Base-by-base conservation (phyloP, 2,113 vertebrate species). In the Fulica atra region DNA sequence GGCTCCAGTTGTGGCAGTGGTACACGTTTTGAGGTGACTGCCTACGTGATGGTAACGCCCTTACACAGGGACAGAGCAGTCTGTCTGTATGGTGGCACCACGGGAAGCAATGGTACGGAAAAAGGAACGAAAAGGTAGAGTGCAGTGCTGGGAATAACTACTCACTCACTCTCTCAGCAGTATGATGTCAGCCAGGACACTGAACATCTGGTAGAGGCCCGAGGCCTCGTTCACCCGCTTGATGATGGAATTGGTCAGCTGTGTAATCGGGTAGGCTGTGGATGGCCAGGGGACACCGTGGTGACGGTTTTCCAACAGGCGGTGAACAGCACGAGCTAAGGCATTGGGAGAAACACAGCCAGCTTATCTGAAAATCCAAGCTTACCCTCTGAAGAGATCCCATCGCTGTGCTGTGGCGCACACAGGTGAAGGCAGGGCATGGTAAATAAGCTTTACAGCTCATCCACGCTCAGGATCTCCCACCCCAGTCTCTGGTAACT, bases 191-290 rank as follows among this genome's bases (percentile, higher is more conserved):
- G 98, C 99, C 44, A 99, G 98, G 77, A 99, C 98, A 33, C 98
- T 93, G 91, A 99, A 99, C 99, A 99, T 99, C 97, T 99, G 99
- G 98, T 99, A 99, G 9, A 98, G 96, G 54, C 99, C 99, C 0
- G 99, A 99, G 31, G 99, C 99, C 96, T 99, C 99, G 0, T 99
- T 99, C 59, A 99, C 97, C 8, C 99, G 98, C 95, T 98, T 99
- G 95, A 99, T 79, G 81, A 99, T 98, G 97, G 98, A 97, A 69
- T 98, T 98, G 89, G 98, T 98, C 96, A 99, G 97, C 96, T 99
- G 99, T n/a, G 98, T 98, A 94, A 98, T 83, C 72, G 97, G 97
- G 89, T 98, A 93, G 90, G 68, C 79, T 4, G 98, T 98, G 12
- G 97, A 94, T 23, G 99, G 99, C 99, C 99, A 99, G 48, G 78